Conservation (phyloP, 2,888 invertebrate species). For the Ischnura elegans region DNA sequence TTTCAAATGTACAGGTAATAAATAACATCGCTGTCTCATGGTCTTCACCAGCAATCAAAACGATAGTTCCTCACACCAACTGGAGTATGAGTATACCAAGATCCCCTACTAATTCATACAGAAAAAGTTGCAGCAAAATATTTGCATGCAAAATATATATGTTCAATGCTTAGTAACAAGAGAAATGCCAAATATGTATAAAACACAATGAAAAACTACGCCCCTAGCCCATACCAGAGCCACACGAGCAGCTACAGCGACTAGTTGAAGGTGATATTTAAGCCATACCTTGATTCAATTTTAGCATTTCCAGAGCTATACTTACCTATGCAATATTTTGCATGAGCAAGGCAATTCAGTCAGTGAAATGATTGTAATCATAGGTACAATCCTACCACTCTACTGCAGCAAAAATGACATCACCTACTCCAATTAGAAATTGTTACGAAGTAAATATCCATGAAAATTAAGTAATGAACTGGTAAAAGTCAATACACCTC, state of each 20-base stretch:
- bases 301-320: not conserved
- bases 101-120: not conserved
- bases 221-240: not conserved
- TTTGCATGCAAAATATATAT: not conserved
- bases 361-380: not conserved
- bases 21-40: conserved; percentile 26
- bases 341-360: not conserved
- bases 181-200: not conserved
- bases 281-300: not conserved
- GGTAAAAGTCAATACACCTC: not conserved
- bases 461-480: not conserved
- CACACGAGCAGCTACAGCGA: not conserved
- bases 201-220: not conserved
- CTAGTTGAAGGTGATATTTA: not conserved
- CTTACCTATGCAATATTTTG: not conserved
- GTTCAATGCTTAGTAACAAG: not conserved
- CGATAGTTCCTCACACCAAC: conserved; percentile 9
- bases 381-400: not conserved
- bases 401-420: not conserved
- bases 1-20: conserved; percentile 41
- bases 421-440: not conserved
- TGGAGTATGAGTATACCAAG: conserved; percentile 7
- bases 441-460: not conserved
- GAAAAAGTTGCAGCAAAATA: conserved; percentile 14
- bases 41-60: conserved; percentile 42